A percentile compares a stretch with the other conserved stretches of the same genome.
These are phyloP conservation scores for Drosophila hamatofila DNA, from an alignment of 2,888 invertebrate genomes.

Conservation along the genomic window DNA sequence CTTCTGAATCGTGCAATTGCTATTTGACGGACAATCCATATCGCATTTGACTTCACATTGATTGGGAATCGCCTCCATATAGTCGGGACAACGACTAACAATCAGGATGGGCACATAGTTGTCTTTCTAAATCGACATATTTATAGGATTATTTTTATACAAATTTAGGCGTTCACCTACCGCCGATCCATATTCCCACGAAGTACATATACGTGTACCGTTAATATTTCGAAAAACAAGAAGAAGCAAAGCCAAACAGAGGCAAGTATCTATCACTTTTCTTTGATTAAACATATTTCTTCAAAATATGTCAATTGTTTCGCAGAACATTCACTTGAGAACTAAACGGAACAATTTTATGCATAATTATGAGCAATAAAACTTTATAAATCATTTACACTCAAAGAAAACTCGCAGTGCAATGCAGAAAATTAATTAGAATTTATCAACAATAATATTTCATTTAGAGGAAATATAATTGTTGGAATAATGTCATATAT, in stretches of 20 bases:
- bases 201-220: constrained; percentile 9
- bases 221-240: background rate
- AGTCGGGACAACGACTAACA: constrained; percentile 19
- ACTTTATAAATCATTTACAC: background rate
- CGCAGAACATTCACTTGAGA: background rate
- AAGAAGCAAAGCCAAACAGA: background rate
- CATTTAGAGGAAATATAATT: background rate
- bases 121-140: background rate
- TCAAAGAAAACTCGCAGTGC: background rate
- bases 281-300: background rate
- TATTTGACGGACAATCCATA: constrained; percentile 26
- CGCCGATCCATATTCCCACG: constrained; percentile 21
- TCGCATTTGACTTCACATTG: constrained; percentile 28
- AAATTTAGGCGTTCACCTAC: background rate
- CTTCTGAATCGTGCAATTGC: constrained; percentile 21
- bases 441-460: background rate
- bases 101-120: constrained; percentile 22
- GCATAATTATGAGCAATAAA: too few species aligned
- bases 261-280: background rate
- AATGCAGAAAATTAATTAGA: background rate
- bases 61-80: background rate
- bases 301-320: background rate
- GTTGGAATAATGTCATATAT: too few species aligned
- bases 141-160: background rate
- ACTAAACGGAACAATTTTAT: background rate